Evolutionary conservation across 2,113 vertebrate species (phyloP).

Genomic region (Oryzias celebensis): DNA sequence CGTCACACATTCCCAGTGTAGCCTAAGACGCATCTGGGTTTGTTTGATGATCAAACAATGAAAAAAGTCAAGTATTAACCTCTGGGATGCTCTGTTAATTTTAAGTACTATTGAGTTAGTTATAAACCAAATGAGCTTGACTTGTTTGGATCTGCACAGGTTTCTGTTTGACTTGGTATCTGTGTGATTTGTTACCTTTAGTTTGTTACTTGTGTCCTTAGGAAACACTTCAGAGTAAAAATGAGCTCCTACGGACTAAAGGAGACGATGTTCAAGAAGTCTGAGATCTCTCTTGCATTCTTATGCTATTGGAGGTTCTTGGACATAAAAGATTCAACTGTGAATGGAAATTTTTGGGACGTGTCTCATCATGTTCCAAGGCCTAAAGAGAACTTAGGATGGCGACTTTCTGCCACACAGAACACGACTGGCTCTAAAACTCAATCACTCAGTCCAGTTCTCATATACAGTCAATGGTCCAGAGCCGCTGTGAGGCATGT

Average conservation of each 20-base stretch:
- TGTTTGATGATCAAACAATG: no score
- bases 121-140: neutral
- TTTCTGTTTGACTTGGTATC: neutral
- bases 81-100: neutral
- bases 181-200: no score
- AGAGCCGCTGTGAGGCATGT: conserved; percentile 40
- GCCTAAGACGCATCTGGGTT: no score
- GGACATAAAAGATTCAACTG: no score
- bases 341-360: neutral
- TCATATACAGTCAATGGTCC: neutral
- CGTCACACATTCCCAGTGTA: no score
- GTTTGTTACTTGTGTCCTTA: no score
- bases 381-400: conserved; percentile 5
- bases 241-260: no score
- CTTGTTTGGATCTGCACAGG: neutral
- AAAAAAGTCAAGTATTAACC: neutral
- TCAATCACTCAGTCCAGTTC: no score
- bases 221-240: no score
- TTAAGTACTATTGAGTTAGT: neutral
- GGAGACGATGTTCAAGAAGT: no score
- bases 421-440: conserved; percentile 9
- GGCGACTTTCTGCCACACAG: conserved; percentile 10
- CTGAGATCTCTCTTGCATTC: no score
- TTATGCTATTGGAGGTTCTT: no score
- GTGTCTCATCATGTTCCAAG: conserved; percentile 28